Evolutionary conservation across 2,797 vertebrate genomes (phyloP), one percentile per base, ranked within the genome.

Genomic region (Podarcis lilfordi): DNA sequence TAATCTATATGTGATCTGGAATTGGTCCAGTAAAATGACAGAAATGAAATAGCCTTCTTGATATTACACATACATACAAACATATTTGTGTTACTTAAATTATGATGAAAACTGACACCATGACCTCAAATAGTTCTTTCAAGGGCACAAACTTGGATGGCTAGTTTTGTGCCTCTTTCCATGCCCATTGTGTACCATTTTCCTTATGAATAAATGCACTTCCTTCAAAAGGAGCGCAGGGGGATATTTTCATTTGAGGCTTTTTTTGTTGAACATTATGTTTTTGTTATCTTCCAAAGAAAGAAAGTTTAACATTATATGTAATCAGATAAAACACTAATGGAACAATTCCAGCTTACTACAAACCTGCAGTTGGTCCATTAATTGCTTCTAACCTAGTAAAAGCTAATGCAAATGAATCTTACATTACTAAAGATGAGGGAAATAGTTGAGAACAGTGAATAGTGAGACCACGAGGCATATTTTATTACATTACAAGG

Each of bases 101-200:
- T 76, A 83, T 89, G 87, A 88, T 85, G n/a, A 89, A 91, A 95
- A 86, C 72, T 86, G 81, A 66, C 82, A 59, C 32, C 71, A 17
- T 77, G 72, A 87, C 80, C 55, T 89, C 1, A 37, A 19, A 2
- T 77, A 43, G 64, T 74, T 90, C 76, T 76, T 92, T 87, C 55
- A 89, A 68, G 75, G 45, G 50, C 85, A 86, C 37, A 69, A 8
- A 50, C 86, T 86, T 80, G 27, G 55, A 71, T 72, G 3, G 29
- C 89, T 92, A 89, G 91, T 82, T 23, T 72, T 83, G 19, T 2
- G 3, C 29, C 8, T 5, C 61, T 89, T 89, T 3, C n/a, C 2
- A 2, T 80, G 83, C 55, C 0, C 85, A 37, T 82, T 89, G 61
- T 61, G 71, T 66, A 55, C 35, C 86, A 1, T 43, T 1, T 91